These are phyloP conservation scores for Ctenopoma kingsleyae DNA, from an alignment of 2,797 vertebrate species.

Conservation along the genomic window DNA sequence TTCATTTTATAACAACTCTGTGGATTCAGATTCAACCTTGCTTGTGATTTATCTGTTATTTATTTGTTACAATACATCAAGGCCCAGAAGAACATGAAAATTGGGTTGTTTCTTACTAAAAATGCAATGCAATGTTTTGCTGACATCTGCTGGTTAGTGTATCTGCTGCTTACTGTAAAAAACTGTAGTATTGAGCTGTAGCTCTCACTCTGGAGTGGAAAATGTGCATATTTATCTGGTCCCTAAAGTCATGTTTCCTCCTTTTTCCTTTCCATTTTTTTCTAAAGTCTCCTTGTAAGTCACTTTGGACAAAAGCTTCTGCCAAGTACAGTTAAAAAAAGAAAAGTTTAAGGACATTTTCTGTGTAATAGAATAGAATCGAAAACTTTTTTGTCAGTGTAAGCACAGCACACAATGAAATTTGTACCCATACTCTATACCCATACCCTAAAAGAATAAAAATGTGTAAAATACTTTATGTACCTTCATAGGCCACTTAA, in stretches of 20 bases:
- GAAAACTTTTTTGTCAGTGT: background rate
- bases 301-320: too few relatives aligned
- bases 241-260: background rate
- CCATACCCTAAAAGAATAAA: too few relatives aligned
- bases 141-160: slow-evolving; percentile 68
- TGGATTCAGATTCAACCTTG: too few relatives aligned
- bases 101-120: background rate
- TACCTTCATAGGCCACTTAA: too few relatives aligned
- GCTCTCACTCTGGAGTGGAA: background rate
- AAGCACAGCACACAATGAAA: too few relatives aligned
- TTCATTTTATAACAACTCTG: background rate
- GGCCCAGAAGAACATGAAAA: background rate
- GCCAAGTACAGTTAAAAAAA: too few relatives aligned
- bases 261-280: too few relatives aligned
- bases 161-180: background rate
- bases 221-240: too few relatives aligned
- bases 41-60: background rate
- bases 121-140: slow-evolving; percentile 28
- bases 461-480: too few relatives aligned
- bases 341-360: background rate
- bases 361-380: too few relatives aligned
- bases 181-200: background rate
- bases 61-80: background rate
- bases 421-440: too few relatives aligned
- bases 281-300: too few relatives aligned